Evolutionary conservation across 2,797 vertebrate genomes (phyloP).

Genomic region (Siniperca obscura): DNA sequence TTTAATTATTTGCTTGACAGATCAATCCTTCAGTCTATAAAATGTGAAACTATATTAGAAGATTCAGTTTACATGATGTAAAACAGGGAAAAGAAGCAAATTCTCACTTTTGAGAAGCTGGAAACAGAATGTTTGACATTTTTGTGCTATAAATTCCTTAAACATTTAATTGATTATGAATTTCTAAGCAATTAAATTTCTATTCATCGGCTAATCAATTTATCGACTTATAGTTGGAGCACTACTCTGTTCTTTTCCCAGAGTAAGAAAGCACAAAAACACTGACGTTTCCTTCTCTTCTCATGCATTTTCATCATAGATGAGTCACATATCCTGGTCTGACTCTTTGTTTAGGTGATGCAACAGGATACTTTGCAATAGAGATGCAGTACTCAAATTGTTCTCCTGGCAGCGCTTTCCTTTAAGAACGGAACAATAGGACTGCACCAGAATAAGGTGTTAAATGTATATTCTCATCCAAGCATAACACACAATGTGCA

Average conservation of each 20-base stretch:
- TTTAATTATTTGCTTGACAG: background rate
- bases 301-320: conserved; percentile 15
- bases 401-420: conserved; percentile 28
- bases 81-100: conserved; percentile 22
- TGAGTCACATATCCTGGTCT: conserved; percentile 16
- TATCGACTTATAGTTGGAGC: background rate
- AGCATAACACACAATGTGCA: background rate
- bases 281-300: background rate
- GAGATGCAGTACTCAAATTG: conserved; percentile 12
- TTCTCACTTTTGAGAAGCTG: conserved; percentile 1
- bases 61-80: background rate
- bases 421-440: conserved; percentile 22
- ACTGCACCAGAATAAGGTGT: background rate
- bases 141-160: background rate
- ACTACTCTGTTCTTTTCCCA: too few species aligned
- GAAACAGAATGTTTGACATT: background rate
- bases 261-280: background rate
- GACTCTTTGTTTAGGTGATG: conserved; percentile 52
- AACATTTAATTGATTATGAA: background rate
- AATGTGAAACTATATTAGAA: background rate
- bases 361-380: conserved; percentile 53
- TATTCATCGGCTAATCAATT: background rate
- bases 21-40: background rate
- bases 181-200: background rate
- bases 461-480: background rate